Evolutionary conservation across 2,797 vertebrate species (phyloP).

Genomic region (Miichthys miiuy): DNA sequence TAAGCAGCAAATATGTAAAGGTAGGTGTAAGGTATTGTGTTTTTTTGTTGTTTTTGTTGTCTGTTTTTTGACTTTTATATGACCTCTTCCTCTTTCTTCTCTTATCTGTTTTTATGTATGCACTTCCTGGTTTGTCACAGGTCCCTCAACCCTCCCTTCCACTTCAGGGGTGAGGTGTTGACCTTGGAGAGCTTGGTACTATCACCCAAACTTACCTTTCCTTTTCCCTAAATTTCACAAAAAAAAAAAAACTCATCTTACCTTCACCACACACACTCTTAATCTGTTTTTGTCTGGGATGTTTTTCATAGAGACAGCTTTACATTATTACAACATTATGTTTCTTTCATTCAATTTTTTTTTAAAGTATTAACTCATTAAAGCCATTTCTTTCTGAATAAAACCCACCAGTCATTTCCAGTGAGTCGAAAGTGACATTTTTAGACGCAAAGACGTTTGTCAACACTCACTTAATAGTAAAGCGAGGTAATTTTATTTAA

Average conservation of each 20-base stretch:
- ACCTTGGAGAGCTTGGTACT: constrained; percentile 64
- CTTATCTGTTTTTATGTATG: constrained; percentile 57
- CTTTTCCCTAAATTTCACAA: constrained; percentile 23
- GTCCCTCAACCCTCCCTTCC: constrained; percentile 59
- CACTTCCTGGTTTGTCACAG: constrained; percentile 63
- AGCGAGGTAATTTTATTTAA: constrained; percentile 18
- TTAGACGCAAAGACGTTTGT: constrained; percentile 4
- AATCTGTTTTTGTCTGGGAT: constrained; percentile 30
- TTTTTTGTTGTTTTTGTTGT: constrained; percentile 35
- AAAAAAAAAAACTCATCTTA: constrained; percentile 21
- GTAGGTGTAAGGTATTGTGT: constrained; percentile 85
- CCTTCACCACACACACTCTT: constrained; percentile 3
- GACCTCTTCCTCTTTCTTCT: constrained; percentile 52
- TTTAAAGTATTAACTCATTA: neutral
- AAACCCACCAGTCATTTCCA: constrained; percentile 25
- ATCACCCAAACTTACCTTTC: constrained; percentile 57
- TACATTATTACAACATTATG: neutral
- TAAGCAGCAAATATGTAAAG: constrained; percentile 95
- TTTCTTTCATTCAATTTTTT: neutral
- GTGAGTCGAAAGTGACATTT: constrained; percentile 9
- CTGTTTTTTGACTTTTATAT: constrained; percentile 55
- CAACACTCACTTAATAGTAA: constrained; percentile 22
- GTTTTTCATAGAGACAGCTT: constrained; percentile 38
- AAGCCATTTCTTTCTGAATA: constrained; percentile 44
- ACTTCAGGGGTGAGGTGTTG: constrained; percentile 54